Conservation (phyloP, 2,888 invertebrate species). For the Pristionchus fissidentatus region DNA sequence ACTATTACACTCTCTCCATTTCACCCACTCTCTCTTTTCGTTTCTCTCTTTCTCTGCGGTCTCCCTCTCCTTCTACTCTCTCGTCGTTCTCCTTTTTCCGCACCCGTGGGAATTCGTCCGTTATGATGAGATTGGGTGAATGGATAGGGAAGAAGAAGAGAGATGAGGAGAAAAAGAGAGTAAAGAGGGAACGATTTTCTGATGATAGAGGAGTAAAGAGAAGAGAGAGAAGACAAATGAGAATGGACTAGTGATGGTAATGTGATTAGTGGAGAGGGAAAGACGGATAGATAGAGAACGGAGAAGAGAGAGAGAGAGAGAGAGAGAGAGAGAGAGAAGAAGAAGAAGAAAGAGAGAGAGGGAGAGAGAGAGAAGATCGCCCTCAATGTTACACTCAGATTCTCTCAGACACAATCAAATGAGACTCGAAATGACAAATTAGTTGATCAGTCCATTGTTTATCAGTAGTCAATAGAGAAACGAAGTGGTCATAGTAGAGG, state of each 20-base stretch:
- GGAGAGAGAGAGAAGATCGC: not conserved
- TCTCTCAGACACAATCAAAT: too few relatives aligned
- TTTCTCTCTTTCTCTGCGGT: not conserved
- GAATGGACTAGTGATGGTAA: not conserved
- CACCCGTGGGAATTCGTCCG: slow-evolving; percentile 9
- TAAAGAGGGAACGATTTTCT: too few relatives aligned
- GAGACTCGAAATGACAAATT: too few relatives aligned
- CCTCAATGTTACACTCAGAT: too few relatives aligned
- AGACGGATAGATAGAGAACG: slow-evolving; percentile 12
- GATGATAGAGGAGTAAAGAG: not conserved
- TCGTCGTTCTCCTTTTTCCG: slow-evolving; percentile 9
- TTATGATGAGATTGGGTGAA: slow-evolving; percentile 29
- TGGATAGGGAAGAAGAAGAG: slow-evolving; percentile 19
- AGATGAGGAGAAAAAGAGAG: not conserved
- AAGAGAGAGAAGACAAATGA: not conserved
- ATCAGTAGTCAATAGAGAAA: too few relatives aligned
- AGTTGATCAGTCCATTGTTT: too few relatives aligned
- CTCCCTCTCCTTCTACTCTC: not conserved
- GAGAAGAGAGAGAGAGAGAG: slow-evolving; percentile 29
- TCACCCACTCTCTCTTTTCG: not conserved
- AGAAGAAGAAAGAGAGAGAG: not conserved
- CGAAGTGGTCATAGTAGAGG: too few relatives aligned
- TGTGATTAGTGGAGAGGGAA: slow-evolving; percentile 17
- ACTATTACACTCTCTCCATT: not conserved
- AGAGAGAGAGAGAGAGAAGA: slow-evolving; percentile 35